Evolutionary conservation across 2,888 invertebrate species (phyloP), one percentile per base, ranked within the genome.

Genomic region (Taphrorychus bicolor): DNA sequence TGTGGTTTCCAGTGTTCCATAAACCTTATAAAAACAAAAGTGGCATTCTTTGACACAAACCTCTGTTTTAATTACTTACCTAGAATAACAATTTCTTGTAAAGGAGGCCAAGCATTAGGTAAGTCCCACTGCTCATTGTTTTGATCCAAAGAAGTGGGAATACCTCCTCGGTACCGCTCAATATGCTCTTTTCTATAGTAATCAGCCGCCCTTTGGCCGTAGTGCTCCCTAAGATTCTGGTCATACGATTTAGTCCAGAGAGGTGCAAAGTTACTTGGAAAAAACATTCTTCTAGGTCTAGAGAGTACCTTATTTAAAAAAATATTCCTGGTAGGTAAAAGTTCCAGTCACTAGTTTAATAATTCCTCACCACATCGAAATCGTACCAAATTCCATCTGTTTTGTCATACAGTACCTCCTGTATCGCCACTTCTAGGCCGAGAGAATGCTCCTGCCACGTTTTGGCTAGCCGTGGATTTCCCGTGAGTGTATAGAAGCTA

Each of bases 21-120:
- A 70, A 41, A 22, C 66, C 67, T 66, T 58, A 16, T 59, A 59
- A 56, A n/a, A n/a, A n/a, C n/a, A n/a, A n/a, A n/a, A n/a, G n/a
- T n/a, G n/a, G n/a, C n/a, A n/a, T 7, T 2, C 9, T 32, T 9
- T 9, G 11, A 32, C 1, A 11, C 11, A 3, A 32, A 3, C 32
- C 3, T n/a, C n/a, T n/a, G n/a, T 9, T 32, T 32, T 32, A 7
- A 32, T 7, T 32, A 45, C 23, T 62, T 64, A 11, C 89, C 89
- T 77, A 89, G 86, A 2, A 94, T 87, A 0, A 91, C 83, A 58
- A 93, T 86, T 75, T 91, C 90, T 70, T 93, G 90, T 41, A 91
- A 84, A 2, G 94, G 94, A 0, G 94, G 90, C 94, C 94, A 94
- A 0, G 91, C 92, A 77, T 94, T 94, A 0, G 94, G 91, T 74